Evolutionary conservation across 1,140 invertebrate genomes (phyloP).

Genomic region (Nymphalis io): DNA sequence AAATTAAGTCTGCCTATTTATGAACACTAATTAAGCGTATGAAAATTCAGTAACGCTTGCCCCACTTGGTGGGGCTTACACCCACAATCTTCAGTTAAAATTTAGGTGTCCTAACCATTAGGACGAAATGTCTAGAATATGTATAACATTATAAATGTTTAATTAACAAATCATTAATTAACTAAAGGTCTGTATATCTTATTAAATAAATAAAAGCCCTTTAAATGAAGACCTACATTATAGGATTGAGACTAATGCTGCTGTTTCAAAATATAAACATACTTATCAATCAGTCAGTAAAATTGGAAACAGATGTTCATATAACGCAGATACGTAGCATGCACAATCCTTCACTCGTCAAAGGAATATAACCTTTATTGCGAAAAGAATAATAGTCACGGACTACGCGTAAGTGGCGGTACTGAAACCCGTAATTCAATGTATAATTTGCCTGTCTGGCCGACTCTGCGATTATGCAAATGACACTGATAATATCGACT

Average conservation of each 20-base stretch:
- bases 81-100: too few relatives aligned
- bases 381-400: conserved; percentile 4
- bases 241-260: conserved; percentile 8
- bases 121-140: too few relatives aligned
- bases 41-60: too few relatives aligned
- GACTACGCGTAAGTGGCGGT: conserved; percentile 4
- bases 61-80: too few relatives aligned
- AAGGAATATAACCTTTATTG: conserved; percentile 1
- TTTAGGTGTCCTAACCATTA: too few relatives aligned
- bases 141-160: too few relatives aligned
- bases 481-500: conserved; percentile 31
- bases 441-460: conserved; percentile 32
- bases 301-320: conserved; percentile 30
- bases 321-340: conserved; percentile 5
- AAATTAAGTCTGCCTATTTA: too few relatives aligned
- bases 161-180: too few relatives aligned
- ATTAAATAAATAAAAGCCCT: background rate
- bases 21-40: too few relatives aligned
- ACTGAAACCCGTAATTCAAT: conserved; percentile 29
- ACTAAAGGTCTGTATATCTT: too few relatives aligned
- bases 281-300: conserved; percentile 28
- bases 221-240: conserved; percentile 10
- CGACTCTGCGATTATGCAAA: conserved; percentile 28
- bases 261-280: conserved; percentile 22
- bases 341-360: background rate